phyloP scores from a whole-genome alignment of 2,797 vertebrate species.

The Sebastes matsubarae region DNA sequence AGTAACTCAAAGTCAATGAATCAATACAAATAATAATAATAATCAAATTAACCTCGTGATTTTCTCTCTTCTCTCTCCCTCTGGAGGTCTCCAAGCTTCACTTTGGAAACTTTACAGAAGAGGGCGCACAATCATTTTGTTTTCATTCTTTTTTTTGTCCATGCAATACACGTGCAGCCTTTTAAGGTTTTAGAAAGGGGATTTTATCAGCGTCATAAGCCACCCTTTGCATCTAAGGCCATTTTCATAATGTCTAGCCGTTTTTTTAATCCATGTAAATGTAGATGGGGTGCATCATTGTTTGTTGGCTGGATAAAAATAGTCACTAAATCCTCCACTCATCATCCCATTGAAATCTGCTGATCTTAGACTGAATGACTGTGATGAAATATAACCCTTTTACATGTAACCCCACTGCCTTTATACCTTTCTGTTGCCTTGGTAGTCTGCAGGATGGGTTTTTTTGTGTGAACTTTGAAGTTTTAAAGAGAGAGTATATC shows the following conservation, averaged over 20 bases:
- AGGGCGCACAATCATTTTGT: slow-evolving; percentile 60
- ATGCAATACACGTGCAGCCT: neutral
- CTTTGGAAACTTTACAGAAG: slow-evolving; percentile 49
- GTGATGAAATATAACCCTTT: neutral
- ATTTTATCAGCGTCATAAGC: slow-evolving; percentile 26
- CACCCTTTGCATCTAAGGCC: neutral
- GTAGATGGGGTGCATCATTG: slow-evolving; percentile 3
- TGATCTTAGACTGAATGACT: neutral
- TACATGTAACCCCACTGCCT: neutral
- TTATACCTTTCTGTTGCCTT: neutral
- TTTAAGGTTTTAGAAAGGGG: slow-evolving; percentile 10
- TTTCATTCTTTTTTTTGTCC: neutral
- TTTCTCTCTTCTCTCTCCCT: neutral
- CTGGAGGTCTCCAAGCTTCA: neutral
- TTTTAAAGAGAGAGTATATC: neutral
- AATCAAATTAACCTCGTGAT: neutral
- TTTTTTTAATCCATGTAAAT: slow-evolving; percentile 33
- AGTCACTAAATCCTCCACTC: slow-evolving; percentile 36
- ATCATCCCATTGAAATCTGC: slow-evolving; percentile 20
- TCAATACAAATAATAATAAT: neutral
- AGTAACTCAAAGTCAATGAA: neutral
- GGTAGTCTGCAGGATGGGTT: neutral
- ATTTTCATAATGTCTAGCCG: slow-evolving; percentile 21
- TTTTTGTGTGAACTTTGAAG: neutral
- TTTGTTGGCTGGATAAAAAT: slow-evolving; percentile 31